These are phyloP conservation scores for Meles meles DNA, from an alignment of 2,113 vertebrate genomes.

Conservation along the genomic window DNA sequence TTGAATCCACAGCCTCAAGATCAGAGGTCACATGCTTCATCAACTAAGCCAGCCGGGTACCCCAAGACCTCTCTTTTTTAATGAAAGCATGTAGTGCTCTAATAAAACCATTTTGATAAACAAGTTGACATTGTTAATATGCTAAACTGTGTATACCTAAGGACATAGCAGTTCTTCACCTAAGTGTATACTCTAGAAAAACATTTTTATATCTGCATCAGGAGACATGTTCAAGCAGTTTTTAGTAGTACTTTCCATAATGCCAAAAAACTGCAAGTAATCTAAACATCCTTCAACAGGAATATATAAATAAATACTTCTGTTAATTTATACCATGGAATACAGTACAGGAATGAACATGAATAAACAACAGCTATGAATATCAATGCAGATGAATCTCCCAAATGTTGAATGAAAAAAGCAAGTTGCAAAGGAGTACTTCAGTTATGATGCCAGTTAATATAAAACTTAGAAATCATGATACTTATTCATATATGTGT, in stretches of 20 bases:
- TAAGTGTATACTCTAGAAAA: background rate
- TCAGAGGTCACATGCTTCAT: background rate
- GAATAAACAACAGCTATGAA: background rate
- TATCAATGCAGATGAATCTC: background rate
- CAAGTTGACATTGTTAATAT: background rate
- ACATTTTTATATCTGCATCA: background rate
- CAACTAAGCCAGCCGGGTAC: background rate
- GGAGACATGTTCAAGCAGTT: background rate
- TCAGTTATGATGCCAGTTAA: background rate
- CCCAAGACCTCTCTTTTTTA: background rate
- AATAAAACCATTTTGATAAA: background rate
- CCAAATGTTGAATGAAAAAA: slow-evolving; percentile 25
- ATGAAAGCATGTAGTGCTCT: background rate
- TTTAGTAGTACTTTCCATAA: background rate
- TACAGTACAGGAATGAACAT: background rate
- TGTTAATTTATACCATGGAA: background rate
- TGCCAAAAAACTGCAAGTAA: background rate
- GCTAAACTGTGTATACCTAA: background rate
- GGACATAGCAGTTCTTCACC: background rate
- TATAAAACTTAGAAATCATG: background rate
- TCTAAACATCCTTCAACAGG: background rate
- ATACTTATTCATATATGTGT: background rate
- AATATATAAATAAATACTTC: background rate
- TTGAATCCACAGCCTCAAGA: background rate
- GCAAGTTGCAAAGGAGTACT: slow-evolving; percentile 10